Base-by-base conservation (phyloP, 2,113 vertebrate genomes). In the Marcusenius ussheri region DNA sequence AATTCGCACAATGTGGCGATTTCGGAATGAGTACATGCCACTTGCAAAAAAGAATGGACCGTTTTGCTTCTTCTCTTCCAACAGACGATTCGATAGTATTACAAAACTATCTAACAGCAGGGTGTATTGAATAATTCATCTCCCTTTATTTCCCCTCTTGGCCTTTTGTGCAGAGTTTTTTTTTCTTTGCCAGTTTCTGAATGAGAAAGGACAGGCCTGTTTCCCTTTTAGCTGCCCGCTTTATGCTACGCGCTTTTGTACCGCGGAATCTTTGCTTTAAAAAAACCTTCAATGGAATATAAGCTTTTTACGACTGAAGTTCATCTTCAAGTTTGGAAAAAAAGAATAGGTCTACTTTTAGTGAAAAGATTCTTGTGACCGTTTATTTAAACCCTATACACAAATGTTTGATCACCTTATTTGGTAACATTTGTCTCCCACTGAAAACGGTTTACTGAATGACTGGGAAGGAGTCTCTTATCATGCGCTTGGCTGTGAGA, bases 271-370 rank as follows among this genome's bases (percentile, higher is more conserved):
- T 94, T 95, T 91, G 87, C 93, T 94, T 95, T 91, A 93, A 92
- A 95, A 95, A 95, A 93, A 94, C 74, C 93, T 92, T 96, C 95
- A 96, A 96, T 95, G 93, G 94, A 96, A 94, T 93, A 91, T 90
- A 88, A 90, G 86, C 91, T 94, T 94, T 96, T 96, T 95, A 94
- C 93, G 90, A 93, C 83, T 95, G 96, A 97, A 97, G 97, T 97
- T 98, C 97, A 98, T 96, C 96, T 96, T 97, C 97, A 97, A 97
- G 97, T 96, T 97, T 97, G 93, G 91, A 51, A 84, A 84, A 94
- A 91, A 93, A 91, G 90, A 89, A 90, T 92, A 87, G 91, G 88
- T 93, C 91, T 90, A 91, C 89, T 91, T 92, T 91, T 90, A 85
- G 24, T 2, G 53, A 42, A 90, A 92, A 84, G 80, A 42, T 50